Conservation (phyloP, 2,113 vertebrate genomes). For the Gavialis gangeticus region DNA sequence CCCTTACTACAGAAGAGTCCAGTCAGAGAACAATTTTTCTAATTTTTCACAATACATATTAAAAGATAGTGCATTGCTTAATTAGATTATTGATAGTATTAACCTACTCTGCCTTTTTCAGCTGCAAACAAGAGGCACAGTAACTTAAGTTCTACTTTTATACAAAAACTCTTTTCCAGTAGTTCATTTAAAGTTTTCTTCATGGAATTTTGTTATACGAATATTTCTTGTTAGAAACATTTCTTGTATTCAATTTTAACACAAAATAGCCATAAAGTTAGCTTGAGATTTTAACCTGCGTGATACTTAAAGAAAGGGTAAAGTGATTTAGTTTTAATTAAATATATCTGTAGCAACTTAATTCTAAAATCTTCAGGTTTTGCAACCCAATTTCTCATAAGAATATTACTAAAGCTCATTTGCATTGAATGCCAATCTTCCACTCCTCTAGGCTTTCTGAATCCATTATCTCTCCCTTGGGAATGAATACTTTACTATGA, state of each 20-base stretch:
- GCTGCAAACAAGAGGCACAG: not conserved
- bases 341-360: conserved; percentile 70
- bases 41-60: not conserved
- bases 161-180: not conserved
- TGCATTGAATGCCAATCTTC: conserved; percentile 72
- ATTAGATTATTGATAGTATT: not conserved
- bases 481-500: conserved; percentile 65
- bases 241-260: conserved; percentile 65
- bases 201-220: conserved; percentile 1
- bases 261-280: conserved; percentile 66
- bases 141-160: not conserved
- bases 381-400: conserved; percentile 68
- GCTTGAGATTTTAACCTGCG: conserved; percentile 69
- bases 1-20: not conserved
- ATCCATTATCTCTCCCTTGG: conserved; percentile 60
- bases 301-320: conserved; percentile 76
- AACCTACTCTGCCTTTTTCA: not conserved
- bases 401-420: conserved; percentile 70
- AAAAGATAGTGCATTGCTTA: not conserved
- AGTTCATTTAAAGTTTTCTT: conserved; percentile 40
- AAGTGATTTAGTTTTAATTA: conserved; percentile 80
- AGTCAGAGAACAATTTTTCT: not conserved
- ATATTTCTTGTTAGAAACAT: conserved; percentile 58
- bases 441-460: conserved; percentile 60
- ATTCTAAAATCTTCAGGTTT: conserved; percentile 67